Evolutionary conservation across 2,113 vertebrate species (phyloP).

Genomic region (Peucedramus taeniatus): DNA sequence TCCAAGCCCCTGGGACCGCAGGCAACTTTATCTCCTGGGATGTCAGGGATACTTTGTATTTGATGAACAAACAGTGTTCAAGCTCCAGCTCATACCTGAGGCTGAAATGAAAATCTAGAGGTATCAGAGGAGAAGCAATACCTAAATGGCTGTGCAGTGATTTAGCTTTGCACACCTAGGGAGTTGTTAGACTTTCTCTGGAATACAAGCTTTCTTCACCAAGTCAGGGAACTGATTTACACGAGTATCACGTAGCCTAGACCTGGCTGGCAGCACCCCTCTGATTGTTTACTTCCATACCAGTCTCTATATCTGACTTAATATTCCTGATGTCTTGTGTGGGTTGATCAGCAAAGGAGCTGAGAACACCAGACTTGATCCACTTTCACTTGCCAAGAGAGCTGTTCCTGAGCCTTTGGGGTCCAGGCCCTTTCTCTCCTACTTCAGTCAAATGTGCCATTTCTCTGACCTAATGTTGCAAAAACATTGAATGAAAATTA

Average conservation of each 20-base stretch:
- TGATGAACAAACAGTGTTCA: not conserved
- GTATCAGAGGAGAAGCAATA: not conserved
- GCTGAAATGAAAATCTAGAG: not conserved
- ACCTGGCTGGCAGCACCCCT: not conserved
- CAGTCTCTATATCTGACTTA: not conserved
- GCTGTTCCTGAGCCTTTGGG: not conserved
- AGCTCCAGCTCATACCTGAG: not conserved
- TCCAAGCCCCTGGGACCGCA: not conserved
- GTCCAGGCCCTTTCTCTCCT: not conserved
- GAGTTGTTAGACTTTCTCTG: not conserved
- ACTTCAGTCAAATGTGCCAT: not conserved
- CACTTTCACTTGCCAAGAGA: not conserved
- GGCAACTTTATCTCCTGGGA: not conserved
- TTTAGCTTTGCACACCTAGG: not conserved
- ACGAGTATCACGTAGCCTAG: not conserved
- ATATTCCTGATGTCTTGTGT: not conserved
- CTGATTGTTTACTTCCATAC: not conserved
- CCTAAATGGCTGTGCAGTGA: not conserved
- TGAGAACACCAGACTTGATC: not conserved
- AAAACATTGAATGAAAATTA: not conserved
- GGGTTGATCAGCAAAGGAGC: not conserved
- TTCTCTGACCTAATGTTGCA: not conserved
- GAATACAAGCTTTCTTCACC: not conserved
- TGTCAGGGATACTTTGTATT: not conserved
- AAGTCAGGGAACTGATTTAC: not conserved